Base-by-base conservation (phyloP, 2,113 vertebrate genomes). In the Dendrocopos noguchii region DNA sequence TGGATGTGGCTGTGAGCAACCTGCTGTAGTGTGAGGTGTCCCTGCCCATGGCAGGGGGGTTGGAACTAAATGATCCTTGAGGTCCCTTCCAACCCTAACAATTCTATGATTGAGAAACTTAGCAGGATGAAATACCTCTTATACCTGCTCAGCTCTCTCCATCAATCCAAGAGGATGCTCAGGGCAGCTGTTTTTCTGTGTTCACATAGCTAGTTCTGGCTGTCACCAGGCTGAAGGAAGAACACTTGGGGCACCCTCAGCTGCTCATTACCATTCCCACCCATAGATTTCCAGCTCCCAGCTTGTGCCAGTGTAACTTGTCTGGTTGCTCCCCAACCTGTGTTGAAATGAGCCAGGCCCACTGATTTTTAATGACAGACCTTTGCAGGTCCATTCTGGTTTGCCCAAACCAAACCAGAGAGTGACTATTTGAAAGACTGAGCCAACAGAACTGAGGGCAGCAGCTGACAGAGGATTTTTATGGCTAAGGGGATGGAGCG, bases 241-340 rank as follows among this genome's bases (percentile, higher is more conserved):
- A 66, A 73, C n/a, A 53, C 8, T 46, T 59, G 36, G 29, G 50
- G 14, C 80, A 36, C 10, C 21, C 66, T 34, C 14, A 76, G 44
- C 34, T 73, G 55, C 44, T 94, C 56, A 17, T 34, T 61, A 50
- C 78, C 91, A 84, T 50, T 46, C 20, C 27, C 87, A 66, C 12
- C 18, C 18, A n/a, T 0, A 21, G 63, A 53, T 70, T 50, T 55
- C 27, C 64, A 87, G 12, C 55, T 81, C 44, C 90, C 81, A 80
- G 39, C 81, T 80, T 95, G 71, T 94, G 79, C 87, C 75, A 59
- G 81, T n/a, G 59, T 55, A 91, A 94, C 93, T 91, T 14, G 91
- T 74, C 68, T 74, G 88, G 44, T 76, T 34, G 79, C 84, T 87
- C 64, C 28, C 42, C 46, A 73, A 1, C 15, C 52, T 15, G 28